Base-by-base conservation (phyloP, 1,140 invertebrate species). In the Homalodisca vitripennis region DNA sequence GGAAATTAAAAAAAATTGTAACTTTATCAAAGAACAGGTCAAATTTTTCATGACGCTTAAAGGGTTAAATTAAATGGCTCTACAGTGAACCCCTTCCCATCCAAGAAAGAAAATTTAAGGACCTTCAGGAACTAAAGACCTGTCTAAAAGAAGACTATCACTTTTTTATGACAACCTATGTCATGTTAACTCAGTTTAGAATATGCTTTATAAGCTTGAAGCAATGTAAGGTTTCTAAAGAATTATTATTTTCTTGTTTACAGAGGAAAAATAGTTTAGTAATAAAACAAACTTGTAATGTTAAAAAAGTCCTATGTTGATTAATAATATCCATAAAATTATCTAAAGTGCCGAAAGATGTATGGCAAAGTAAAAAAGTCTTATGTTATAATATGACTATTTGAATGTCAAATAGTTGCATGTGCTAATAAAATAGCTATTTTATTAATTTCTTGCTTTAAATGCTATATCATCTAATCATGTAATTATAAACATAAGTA, bases 161-260 rank as follows among this genome's bases (percentile, higher is more conserved):
- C 46, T 32, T 30, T 69, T 69, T 46, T 69, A 69, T 63, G 41
- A 69, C 22, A 63, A 27, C 63, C 32, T 69, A 48, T 32, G 31
- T 41, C 64, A 66, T 41, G 32, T 6, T 41, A 10, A 41, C 6
- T 10, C 6, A 41, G 17, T 41, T 6, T 10, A 10, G 6, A 41
- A 41, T 41, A 10, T 41, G 17, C 34, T 41, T 6, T 41, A 41
- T 10, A 41, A 17, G 6, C 17, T n/a, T n/a, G n/a, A n/a, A 41
- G 17, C 34, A 41, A 41, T 41, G 17, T 41, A 6, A 6, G 6
- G 17, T 17, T 10, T 41, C 17, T 6, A 41, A 41, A 41, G 34
- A 41, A 41, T 17, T 10, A 10, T 41, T 41, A 41, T 10, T 41
- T 41, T 6, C 17, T 10, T 41, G 6, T 41, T 41, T 41, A 6